A percentile compares a stretch with the other conserved stretches of the same genome.
Evolutionary conservation across 2,113 vertebrate genomes (phyloP).

Genomic region (Porphyrio hochstetteri): DNA sequence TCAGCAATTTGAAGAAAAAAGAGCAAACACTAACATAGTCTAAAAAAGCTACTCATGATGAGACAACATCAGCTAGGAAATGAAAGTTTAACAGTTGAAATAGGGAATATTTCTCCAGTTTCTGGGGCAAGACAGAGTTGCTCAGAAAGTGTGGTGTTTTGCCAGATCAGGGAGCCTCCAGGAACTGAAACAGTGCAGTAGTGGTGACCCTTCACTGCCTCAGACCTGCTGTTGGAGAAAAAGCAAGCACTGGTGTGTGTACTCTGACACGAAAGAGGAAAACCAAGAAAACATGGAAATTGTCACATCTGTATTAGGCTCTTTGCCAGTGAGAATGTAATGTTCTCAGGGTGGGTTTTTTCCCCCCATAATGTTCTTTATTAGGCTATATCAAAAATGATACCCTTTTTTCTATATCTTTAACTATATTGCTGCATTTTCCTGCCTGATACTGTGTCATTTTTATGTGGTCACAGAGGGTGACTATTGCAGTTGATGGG

Average conservation of each 20-base stretch:
- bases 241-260: background rate
- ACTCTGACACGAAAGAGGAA: background rate
- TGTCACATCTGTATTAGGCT: background rate
- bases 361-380: background rate
- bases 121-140: constrained; percentile 1
- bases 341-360: background rate
- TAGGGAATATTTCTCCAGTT: constrained; percentile 10
- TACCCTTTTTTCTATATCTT: background rate
- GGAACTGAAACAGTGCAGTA: background rate
- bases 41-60: background rate
- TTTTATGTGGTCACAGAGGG: background rate
- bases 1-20: background rate
- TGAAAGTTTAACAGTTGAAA: constrained; percentile 37
- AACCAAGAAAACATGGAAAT: background rate
- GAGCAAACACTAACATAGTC: background rate
- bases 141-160: constrained; percentile 35
- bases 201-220: background rate
- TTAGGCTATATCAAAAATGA: background rate
- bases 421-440: background rate
- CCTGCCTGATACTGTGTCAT: background rate
- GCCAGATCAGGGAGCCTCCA: constrained; percentile 26
- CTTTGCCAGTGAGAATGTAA: background rate
- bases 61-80: constrained; percentile 7
- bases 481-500: background rate
- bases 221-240: constrained; percentile 8